These are phyloP conservation scores for Cephus pulcher DNA, from an alignment of 2,888 invertebrate genomes.

Conservation along the genomic window DNA sequence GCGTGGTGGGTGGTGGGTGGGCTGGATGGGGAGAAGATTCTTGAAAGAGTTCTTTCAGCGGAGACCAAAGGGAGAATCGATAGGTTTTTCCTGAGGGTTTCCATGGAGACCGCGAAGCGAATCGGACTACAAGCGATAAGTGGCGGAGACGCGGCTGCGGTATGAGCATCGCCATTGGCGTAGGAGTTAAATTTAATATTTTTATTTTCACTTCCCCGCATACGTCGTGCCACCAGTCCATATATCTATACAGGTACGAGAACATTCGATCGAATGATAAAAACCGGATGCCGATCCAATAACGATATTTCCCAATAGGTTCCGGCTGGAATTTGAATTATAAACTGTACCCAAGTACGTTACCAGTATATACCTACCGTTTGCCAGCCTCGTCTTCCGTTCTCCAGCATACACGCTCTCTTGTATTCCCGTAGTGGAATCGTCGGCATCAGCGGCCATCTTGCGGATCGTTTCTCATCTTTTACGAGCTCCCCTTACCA, in stretches of 20 bases:
- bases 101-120: constrained; percentile 63
- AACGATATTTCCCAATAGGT: not conserved
- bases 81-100: constrained; percentile 65
- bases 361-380: no score
- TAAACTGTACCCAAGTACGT: not conserved
- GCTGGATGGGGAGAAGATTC: constrained; percentile 21
- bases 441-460: constrained; percentile 44
- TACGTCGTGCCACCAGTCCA: not conserved
- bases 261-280: not conserved
- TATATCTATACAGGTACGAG: not conserved
- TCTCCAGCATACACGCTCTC: not conserved
- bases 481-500: constrained; percentile 45
- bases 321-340: not conserved
- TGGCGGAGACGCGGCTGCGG: constrained; percentile 52
- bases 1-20: not conserved
- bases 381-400: not conserved
- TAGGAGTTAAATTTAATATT: constrained; percentile 20
- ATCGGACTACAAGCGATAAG: constrained; percentile 60
- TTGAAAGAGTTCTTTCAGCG: constrained; percentile 48
- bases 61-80: constrained; percentile 65
- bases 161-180: constrained; percentile 55
- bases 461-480: constrained; percentile 56
- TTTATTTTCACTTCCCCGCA: not conserved
- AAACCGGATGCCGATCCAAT: not conserved
- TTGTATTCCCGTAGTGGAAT: constrained; percentile 7